These are phyloP conservation scores for Cossypha dichroa DNA, from an alignment of 2,797 vertebrate genomes.

Conservation along the genomic window DNA sequence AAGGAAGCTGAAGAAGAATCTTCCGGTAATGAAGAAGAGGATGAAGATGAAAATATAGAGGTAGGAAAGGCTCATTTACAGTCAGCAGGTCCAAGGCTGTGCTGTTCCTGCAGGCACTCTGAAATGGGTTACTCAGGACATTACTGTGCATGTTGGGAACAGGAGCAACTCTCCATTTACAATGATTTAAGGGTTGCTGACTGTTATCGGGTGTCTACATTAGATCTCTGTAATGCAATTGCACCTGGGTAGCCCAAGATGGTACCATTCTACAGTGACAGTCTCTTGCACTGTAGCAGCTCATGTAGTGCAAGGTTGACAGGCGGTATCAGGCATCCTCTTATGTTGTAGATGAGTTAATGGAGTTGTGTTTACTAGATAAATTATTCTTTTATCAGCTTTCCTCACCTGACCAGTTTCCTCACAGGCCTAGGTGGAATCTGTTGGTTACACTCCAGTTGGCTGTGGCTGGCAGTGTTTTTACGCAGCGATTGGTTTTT, in stretches of 20 bases:
- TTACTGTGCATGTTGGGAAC: fast-evolving
- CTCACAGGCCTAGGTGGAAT: background rate
- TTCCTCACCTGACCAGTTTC: fast-evolving
- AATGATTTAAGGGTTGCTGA: fast-evolving
- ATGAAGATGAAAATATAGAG: slow-evolving; percentile 88
- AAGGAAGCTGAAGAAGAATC: slow-evolving; percentile 99
- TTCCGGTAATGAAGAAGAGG: slow-evolving; percentile 89
- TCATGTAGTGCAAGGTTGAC: fast-evolving
- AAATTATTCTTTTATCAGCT: too few relatives aligned
- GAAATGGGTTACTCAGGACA: fast-evolving
- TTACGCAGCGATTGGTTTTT: fast-evolving
- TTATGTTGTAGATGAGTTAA: fast-evolving
- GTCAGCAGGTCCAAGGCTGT: background rate
- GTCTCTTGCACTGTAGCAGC: background rate
- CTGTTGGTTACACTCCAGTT: fast-evolving
- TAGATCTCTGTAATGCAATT: background rate
- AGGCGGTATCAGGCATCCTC: fast-evolving
- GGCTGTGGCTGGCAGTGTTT: background rate
- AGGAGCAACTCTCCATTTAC: fast-evolving
- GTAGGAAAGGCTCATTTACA: background rate
- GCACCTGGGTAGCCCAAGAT: background rate
- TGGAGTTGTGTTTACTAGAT: background rate
- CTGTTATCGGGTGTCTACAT: fast-evolving
- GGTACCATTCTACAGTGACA: fast-evolving
- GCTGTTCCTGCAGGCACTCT: fast-evolving